Evolutionary conservation across 1,140 invertebrate species (phyloP).

Genomic region (Hylaeus volcanicus): DNA sequence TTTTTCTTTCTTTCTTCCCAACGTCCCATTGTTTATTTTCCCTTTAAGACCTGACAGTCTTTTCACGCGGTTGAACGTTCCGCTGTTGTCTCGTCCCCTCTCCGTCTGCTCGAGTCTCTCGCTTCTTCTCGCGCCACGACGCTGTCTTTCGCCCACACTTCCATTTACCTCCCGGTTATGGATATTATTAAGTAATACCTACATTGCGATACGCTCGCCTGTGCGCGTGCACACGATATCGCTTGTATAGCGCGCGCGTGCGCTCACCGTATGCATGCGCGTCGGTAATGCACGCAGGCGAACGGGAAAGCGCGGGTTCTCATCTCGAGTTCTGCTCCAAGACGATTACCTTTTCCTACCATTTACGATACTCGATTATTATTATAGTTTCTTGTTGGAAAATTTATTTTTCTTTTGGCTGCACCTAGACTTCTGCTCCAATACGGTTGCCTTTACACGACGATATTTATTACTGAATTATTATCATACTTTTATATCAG

Average conservation of each 20-base stretch:
- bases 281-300: constrained; percentile 54
- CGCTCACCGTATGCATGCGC: constrained; percentile 3
- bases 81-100: constrained; percentile 9
- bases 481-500: no score
- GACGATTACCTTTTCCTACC: neutral
- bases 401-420: no score
- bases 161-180: constrained; percentile 71
- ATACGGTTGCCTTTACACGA: no score
- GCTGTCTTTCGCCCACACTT: constrained; percentile 55
- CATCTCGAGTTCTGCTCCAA: constrained; percentile 46
- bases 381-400: no score
- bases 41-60: neutral
- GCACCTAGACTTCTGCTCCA: no score
- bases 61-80: constrained; percentile 29
- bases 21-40: constrained; percentile 26
- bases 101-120: constrained; percentile 24
- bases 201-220: constrained; percentile 44
- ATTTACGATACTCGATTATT: no score
- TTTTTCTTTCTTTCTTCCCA: neutral
- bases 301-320: constrained; percentile 71
- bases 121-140: constrained; percentile 23
- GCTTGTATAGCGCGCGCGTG: constrained; percentile 1
- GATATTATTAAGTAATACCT: constrained; percentile 78
- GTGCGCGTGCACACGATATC: constrained; percentile 12
- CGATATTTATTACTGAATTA: no score